phyloP scores from a whole-genome alignment of 64 coral and sea anemone species.

The Orbicella faveolata region DNA sequence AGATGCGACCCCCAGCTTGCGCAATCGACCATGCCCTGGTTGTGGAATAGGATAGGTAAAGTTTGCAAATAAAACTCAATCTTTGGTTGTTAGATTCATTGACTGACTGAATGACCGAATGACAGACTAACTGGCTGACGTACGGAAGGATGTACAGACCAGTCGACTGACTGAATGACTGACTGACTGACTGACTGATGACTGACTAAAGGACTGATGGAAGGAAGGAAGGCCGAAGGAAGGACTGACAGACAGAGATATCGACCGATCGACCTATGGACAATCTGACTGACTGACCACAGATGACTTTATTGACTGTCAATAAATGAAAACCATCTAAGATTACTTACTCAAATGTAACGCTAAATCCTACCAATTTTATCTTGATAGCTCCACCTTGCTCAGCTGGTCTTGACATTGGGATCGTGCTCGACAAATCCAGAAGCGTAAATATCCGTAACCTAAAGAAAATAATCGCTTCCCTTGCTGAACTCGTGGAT shows the following conservation, averaged over 20 bases:
- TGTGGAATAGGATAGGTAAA: no score
- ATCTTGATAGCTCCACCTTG: constrained; percentile 1
- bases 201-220: neutral
- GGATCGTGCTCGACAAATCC: constrained; percentile 12
- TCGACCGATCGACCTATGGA: neutral
- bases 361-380: neutral
- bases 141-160: neutral
- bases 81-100: neutral
- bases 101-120: neutral
- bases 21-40: no score
- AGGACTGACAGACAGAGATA: neutral
- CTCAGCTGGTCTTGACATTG: constrained; percentile 10
- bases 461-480: neutral
- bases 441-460: neutral
- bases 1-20: no score
- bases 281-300: neutral
- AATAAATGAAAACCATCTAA: no score
- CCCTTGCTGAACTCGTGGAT: constrained; percentile 3
- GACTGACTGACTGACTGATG: neutral
- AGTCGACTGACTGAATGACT: neutral
- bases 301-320: neutral
- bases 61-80: neutral
- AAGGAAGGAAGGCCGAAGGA: neutral
- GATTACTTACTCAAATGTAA: no score
- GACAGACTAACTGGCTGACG: neutral